These are phyloP conservation scores for Brachionus calyciflorus DNA, from an alignment of 1,140 invertebrate species.

Conservation along the genomic window DNA sequence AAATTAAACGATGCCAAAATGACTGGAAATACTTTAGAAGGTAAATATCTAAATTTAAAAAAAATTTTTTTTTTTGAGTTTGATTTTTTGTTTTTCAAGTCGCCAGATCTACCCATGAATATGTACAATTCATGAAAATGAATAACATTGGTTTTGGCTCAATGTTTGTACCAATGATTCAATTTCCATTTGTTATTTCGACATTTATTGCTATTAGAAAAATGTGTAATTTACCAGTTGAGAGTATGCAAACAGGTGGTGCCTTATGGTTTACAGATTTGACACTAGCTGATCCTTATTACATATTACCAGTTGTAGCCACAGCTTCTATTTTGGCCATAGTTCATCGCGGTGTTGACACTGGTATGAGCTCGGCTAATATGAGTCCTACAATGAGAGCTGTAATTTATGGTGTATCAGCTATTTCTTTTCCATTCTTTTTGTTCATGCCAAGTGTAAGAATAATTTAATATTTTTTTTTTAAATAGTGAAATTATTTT, in stretches of 20 bases:
- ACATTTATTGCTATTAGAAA: conserved; percentile 77
- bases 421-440: conserved; percentile 75
- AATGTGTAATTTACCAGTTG: conserved; percentile 82
- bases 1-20: conserved; percentile 45
- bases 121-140: conserved; percentile 44
- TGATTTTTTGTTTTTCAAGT: conserved; percentile 1
- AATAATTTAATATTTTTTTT: background rate
- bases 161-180: conserved; percentile 73
- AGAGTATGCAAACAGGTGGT: conserved; percentile 82
- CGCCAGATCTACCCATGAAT: conserved; percentile 12
- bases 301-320: conserved; percentile 79
- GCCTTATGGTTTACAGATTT: conserved; percentile 88
- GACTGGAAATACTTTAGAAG: conserved; percentile 26
- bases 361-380: conserved; percentile 67
- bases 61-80: background rate
- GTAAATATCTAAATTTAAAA: background rate
- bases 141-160: conserved; percentile 10
- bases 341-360: conserved; percentile 79
- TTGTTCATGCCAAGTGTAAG: conserved; percentile 43
- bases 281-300: conserved; percentile 83
- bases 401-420: conserved; percentile 71
- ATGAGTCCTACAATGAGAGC: conserved; percentile 68
- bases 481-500: background rate
- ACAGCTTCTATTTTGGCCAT: conserved; percentile 74
- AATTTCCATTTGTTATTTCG: conserved; percentile 84